These are phyloP conservation scores for Apodemus agrarius DNA, from an alignment of 2,797 vertebrate genomes.

Conservation along the genomic window DNA sequence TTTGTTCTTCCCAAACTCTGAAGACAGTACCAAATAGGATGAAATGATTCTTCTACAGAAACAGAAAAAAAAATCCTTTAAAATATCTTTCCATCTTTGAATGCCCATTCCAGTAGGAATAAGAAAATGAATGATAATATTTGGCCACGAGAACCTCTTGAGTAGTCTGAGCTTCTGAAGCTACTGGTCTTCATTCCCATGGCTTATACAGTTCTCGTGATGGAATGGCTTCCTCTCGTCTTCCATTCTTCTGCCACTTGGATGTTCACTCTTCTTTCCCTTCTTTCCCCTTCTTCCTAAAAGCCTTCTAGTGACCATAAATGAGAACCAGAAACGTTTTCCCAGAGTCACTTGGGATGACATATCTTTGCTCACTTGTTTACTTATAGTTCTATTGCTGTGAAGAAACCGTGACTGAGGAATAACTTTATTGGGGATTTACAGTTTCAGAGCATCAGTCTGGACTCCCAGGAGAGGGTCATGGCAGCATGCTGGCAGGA, in stretches of 20 bases:
- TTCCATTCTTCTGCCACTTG: not conserved
- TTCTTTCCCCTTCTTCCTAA: not conserved
- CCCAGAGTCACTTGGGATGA: not conserved
- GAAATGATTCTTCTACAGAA: not conserved
- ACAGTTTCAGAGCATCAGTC: not conserved
- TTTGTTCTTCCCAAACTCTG: conserved; percentile 22
- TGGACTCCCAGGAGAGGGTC: too few relatives aligned
- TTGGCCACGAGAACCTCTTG: too few relatives aligned
- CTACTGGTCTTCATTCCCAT: rapidly evolving
- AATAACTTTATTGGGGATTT: not conserved
- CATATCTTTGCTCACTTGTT: not conserved
- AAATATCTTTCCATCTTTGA: not conserved
- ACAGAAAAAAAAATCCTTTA: not conserved
- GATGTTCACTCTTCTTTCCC: not conserved
- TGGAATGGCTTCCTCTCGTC: not conserved
- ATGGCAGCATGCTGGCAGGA: not conserved
- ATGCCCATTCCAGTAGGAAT: not conserved
- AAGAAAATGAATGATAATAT: not conserved
- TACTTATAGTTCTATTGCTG: not conserved
- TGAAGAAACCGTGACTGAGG: not conserved
- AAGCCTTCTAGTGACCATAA: not conserved
- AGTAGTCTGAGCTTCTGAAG: rapidly evolving
- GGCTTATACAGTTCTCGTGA: too few relatives aligned
- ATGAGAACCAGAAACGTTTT: not conserved
- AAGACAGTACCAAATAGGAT: not conserved